Evolutionary conservation across 2,113 vertebrate genomes (phyloP), one percentile per base, ranked within the genome.

Genomic region (Gambusia affinis): DNA sequence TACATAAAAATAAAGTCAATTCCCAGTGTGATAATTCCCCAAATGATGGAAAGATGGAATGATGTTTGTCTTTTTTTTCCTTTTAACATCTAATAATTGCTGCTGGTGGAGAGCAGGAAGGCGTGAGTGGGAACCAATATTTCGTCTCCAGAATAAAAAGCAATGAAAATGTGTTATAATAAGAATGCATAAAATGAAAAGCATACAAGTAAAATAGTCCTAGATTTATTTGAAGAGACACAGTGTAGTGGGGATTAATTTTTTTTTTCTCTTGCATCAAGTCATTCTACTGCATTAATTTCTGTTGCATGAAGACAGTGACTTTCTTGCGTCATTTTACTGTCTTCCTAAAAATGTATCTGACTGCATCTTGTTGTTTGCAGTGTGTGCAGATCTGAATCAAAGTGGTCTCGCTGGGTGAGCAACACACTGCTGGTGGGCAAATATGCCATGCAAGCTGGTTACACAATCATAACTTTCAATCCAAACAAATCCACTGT

Each of bases 401-500:
- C 79, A 78, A 30, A 79, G 63, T 60, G 30, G n/a, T 74, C 72
- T 75, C 74, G 70, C 68, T 39, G 64, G 68, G 57, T 72, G 72
- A 67, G 63, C 33, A 30, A 29, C 31, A 75, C 79, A 67, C 68
- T 37, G 78, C 66, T 70, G 30, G 28, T 60, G 78, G 63, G 61
- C 60, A 85, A 80, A 83, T 65, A 79, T 12, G 74, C 29, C 69
- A 67, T 75, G 75, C 61, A 73, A 80, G 75, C 87, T 79, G 72
- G 65, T 78, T 80, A 80, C 69, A 81, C 78, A 83, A 68, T 82
- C 66, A 62, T 67, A 63, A 75, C 83, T 61, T 82, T 68, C 65
- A 51, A 66, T 68, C 77, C 76, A 87, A 87, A 89, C 71, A 85
- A 80, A 87, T 84, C 39, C 64, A 60, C 57, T 75, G 77, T 83